Base-by-base conservation (phyloP, 2,113 vertebrate species). In the Brevimyrus niger region DNA sequence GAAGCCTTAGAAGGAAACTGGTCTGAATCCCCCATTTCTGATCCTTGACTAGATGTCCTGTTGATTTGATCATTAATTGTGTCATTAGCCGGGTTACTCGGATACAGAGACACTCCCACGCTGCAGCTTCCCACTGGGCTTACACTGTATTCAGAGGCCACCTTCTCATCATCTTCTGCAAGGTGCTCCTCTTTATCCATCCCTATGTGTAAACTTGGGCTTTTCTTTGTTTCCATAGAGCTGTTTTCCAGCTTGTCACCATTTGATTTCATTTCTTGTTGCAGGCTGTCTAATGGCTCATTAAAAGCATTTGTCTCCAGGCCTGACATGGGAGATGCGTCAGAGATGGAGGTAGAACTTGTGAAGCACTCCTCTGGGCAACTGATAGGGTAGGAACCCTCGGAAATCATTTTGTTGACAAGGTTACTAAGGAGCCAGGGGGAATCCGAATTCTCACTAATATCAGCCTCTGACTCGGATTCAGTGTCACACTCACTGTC, bases 401-500 rank as follows among this genome's bases (percentile, higher is more conserved):
- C 97, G 0, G 97, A 98, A 87, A 99, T 98, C 97, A 99, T 97
- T 93, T 97, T 97, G 96, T 98, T 99, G 93, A 99, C 98, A 3
- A 99, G 95, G 92, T 99, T 99, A 94, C 98, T 98, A 73, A 99
- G 98, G 89, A 99, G 95, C 98, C 98, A 99, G 0, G 98, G 98
- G 0, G 98, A 99, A 92, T 99, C 98, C 0, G 98, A 98, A 89
- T 98, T 98, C 94, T 99, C 98, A 4, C 98, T 99, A 90, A 99
- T 94, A 88, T 99, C 98, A 0, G 97, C 96, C 92, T 99, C 98
- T 0, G 98, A 99, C 92, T 99, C 98, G 0, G 98, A 99, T 50
- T 98, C 98, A 0, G 97, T 97, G 61, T 97, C 98, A 3, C 97
- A 97, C 91, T 99, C 97, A 61, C 97, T 99, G 94, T 97, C 97